Percentiles rank a stretch among this genome's conserved stretches.
phyloP scores from a whole-genome alignment of 2,888 invertebrate species.

The Xestia xanthographa region DNA sequence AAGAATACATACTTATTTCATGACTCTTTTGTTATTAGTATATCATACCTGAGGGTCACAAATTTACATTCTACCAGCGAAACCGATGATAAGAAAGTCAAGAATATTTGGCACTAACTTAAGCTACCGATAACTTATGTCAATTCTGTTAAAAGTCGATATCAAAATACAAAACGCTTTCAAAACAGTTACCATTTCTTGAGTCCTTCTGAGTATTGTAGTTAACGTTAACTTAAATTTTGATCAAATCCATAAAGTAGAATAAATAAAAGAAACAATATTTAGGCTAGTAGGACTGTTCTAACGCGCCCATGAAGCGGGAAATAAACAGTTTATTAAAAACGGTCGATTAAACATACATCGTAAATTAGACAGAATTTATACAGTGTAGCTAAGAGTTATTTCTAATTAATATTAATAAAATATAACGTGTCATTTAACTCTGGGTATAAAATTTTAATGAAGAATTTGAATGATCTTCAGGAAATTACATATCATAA shows the following conservation, averaged over 20 bases:
- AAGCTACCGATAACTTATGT: neutral
- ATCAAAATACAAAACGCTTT: neutral
- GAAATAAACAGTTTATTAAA: slow-evolving; percentile 34
- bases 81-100: neutral
- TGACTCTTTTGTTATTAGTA: neutral
- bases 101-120: neutral
- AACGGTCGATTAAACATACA: slow-evolving; percentile 25
- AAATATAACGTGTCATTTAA: slow-evolving; percentile 59
- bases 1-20: neutral
- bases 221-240: neutral
- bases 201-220: neutral
- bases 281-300: neutral
- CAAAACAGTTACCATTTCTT: neutral
- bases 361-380: slow-evolving; percentile 36
- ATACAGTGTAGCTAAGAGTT: slow-evolving; percentile 26
- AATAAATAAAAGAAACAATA: neutral
- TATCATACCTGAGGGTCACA: neutral
- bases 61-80: neutral
- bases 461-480: slow-evolving; percentile 45
- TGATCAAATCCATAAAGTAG: neutral
- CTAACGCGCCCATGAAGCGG: neutral
- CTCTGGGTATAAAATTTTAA: slow-evolving; percentile 35
- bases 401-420: slow-evolving; percentile 50
- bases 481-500: slow-evolving; percentile 58
- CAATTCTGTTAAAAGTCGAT: neutral